Percentiles rank a stretch among this genome's conserved stretches.
These are phyloP conservation scores for Axea sp. DNA, from an alignment of 2,888 invertebrate species.

Conservation along the genomic window DNA sequence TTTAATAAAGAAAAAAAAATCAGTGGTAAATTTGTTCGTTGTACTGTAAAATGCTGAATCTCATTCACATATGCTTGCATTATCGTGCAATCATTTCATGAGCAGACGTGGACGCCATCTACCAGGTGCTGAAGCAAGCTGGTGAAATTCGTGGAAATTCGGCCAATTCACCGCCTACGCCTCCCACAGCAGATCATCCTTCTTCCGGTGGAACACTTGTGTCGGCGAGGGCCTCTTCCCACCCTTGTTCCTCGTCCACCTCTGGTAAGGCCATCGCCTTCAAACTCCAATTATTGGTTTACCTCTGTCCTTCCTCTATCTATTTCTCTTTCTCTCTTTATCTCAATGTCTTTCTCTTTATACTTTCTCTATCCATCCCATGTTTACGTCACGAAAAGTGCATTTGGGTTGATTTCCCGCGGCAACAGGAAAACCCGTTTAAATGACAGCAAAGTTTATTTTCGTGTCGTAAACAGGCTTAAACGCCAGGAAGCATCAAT, in stretches of 20 bases:
- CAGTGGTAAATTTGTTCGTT: slow-evolving; percentile 37
- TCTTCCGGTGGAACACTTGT: slow-evolving; percentile 75
- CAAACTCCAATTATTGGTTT: slow-evolving; percentile 17
- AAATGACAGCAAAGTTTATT: slow-evolving; percentile 2
- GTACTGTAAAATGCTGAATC: slow-evolving; percentile 40
- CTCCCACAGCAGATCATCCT: slow-evolving; percentile 77
- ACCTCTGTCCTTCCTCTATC: background rate
- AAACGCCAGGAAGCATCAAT: slow-evolving; percentile 20
- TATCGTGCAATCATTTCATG: slow-evolving; percentile 65
- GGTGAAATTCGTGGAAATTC: slow-evolving; percentile 86
- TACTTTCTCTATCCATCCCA: background rate
- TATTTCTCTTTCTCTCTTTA: background rate
- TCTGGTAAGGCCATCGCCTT: slow-evolving; percentile 75
- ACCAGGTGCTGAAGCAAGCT: slow-evolving; percentile 96
- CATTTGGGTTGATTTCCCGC: background rate
- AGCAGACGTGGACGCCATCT: slow-evolving; percentile 92
- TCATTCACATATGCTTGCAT: slow-evolving; percentile 61
- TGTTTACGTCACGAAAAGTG: slow-evolving; percentile 38
- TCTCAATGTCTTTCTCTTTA: background rate
- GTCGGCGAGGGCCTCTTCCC: slow-evolving; percentile 77
- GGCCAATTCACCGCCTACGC: slow-evolving; percentile 78
- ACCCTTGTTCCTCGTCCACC: slow-evolving; percentile 79
- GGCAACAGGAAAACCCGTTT: background rate
- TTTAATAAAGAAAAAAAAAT: background rate
- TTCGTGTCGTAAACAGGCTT: slow-evolving; percentile 44